A percentile compares a stretch with the other conserved stretches of the same genome.
phyloP scores from a whole-genome alignment of 2,797 vertebrate genomes.

The Halcyon leucocephala region DNA sequence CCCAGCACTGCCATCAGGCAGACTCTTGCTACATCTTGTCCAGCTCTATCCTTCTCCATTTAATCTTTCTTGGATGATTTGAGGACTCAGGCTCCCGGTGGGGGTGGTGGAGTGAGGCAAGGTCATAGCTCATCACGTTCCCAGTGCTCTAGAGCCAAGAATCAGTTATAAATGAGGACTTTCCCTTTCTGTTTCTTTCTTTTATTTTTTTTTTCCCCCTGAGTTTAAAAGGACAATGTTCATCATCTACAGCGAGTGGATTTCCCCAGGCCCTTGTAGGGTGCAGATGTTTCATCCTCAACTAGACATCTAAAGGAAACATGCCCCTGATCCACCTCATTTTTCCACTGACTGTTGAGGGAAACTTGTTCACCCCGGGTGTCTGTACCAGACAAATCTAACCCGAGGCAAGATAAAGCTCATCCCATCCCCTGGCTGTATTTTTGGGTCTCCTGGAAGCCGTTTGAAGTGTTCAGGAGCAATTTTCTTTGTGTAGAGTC shows the following conservation, averaged over 20 bases:
- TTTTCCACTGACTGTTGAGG: not conserved
- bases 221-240: not conserved
- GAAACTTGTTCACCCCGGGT: not conserved
- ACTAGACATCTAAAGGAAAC: accelerated
- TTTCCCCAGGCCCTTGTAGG: not conserved
- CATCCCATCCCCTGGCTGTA: accelerated
- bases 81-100: not conserved
- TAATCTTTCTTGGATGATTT: not conserved
- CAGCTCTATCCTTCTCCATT: not conserved
- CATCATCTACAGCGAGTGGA: not conserved
- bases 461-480: not conserved
- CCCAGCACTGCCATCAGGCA: accelerated
- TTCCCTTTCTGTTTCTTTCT: too few species aligned
- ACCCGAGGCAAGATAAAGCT: not conserved
- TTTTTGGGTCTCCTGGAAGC: not conserved
- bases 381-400: not conserved
- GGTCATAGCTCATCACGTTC: not conserved
- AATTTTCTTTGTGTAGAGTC: not conserved
- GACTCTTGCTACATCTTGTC: accelerated
- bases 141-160: not conserved
- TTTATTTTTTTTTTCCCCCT: not conserved
- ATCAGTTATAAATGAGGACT: not conserved
- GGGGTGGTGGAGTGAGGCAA: accelerated
- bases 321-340: accelerated
- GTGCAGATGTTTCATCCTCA: not conserved